phyloP scores from a whole-genome alignment of 2,888 invertebrate genomes.

The Platycheirus rosarum region DNA sequence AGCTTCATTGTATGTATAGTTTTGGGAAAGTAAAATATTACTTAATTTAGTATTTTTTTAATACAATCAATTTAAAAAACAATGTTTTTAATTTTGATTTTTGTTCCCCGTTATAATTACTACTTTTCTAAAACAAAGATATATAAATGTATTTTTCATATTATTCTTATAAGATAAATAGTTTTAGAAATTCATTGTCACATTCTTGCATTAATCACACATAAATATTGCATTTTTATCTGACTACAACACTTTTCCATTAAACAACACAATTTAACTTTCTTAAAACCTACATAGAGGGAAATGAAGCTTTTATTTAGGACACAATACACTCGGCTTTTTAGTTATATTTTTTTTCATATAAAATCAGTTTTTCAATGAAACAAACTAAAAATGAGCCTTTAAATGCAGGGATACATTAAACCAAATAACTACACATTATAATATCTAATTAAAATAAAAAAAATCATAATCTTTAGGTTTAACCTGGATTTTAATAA shows the following conservation, averaged over 20 bases:
- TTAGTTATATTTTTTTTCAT: background rate
- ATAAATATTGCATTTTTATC: conserved; percentile 33
- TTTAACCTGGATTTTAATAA: too few relatives aligned
- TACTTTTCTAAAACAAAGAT: conserved; percentile 56
- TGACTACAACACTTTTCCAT: background rate
- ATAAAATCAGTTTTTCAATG: too few relatives aligned
- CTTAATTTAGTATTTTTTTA: conserved; percentile 39
- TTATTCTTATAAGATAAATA: conserved; percentile 14
- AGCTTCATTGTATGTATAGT: conserved; percentile 71
- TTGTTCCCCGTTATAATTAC: conserved; percentile 68
- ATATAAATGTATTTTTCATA: conserved; percentile 30
- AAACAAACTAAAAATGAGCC: too few relatives aligned
- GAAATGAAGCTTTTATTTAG: conserved; percentile 54
- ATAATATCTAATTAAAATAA: too few relatives aligned
- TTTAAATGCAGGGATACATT: conserved; percentile 18
- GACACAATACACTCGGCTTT: background rate
- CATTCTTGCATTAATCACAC: conserved; percentile 32
- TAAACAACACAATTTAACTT: conserved; percentile 37
- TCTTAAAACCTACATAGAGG: conserved; percentile 66
- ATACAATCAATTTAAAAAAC: conserved; percentile 1
- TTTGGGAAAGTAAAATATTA: conserved; percentile 70
- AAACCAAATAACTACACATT: too few relatives aligned
- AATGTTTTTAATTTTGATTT: conserved; percentile 57
- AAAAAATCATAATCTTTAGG: too few relatives aligned
- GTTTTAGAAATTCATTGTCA: conserved; percentile 27